Conservation (phyloP, 2,888 invertebrate species). For the Drosophila parthenogenetica region DNA sequence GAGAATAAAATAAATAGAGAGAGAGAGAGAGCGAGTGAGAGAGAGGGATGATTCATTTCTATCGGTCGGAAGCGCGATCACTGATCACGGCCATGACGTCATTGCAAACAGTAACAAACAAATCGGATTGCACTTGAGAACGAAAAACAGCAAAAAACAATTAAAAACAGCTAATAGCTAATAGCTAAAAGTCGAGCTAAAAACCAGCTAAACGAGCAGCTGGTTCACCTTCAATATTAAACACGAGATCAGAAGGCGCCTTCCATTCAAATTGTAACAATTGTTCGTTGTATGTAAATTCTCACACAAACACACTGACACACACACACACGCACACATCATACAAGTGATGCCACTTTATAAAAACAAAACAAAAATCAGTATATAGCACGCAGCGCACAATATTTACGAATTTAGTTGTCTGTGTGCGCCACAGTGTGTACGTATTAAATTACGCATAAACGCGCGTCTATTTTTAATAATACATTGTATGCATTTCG, state of each 20-base stretch:
- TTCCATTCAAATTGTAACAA: conserved; percentile 55
- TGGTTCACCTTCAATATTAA: conserved; percentile 47
- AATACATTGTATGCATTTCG: conserved; percentile 6
- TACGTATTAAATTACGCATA: conserved; percentile 50
- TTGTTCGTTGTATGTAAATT: conserved; percentile 26
- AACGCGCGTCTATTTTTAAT: conserved; percentile 52
- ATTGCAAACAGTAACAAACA: conserved; percentile 24
- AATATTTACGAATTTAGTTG: conserved; percentile 15
- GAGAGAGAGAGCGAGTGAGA: not conserved
- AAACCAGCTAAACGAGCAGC: conserved; percentile 45
- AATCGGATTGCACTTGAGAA: conserved; percentile 63
- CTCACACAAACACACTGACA: conserved; percentile 11
- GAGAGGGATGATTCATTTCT: conserved; percentile 34
- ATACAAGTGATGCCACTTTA: not conserved
- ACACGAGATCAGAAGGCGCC: conserved; percentile 27
- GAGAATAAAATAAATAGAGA: too few species aligned
- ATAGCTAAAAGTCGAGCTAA: conserved; percentile 17
- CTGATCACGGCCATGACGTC: conserved; percentile 43
- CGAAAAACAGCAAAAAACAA: conserved; percentile 23
- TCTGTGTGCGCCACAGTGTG: conserved; percentile 13
- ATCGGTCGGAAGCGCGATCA: conserved; percentile 7
- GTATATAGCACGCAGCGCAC: conserved; percentile 29
- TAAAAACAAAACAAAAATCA: conserved; percentile 15
- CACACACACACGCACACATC: conserved; percentile 14
- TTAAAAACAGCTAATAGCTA: conserved; percentile 42